phyloP scores from a whole-genome alignment of 1,140 invertebrate genomes.

The Leptinotarsa defecta region DNA sequence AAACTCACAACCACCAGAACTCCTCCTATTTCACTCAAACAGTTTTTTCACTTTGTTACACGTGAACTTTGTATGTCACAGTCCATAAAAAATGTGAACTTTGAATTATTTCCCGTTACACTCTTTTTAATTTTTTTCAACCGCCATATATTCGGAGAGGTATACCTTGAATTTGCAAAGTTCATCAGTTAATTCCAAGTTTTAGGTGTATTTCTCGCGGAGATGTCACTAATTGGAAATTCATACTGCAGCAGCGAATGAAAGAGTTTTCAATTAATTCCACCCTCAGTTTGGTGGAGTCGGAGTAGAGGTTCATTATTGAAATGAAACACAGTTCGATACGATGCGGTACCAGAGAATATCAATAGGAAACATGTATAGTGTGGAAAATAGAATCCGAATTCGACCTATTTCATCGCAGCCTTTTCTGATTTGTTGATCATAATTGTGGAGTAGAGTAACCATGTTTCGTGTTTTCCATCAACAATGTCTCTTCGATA shows the following conservation, averaged over 20 bases:
- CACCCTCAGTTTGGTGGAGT: background rate
- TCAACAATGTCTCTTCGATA: too few species aligned
- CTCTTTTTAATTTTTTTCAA: background rate
- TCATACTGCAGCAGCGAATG: background rate
- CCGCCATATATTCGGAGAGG: background rate
- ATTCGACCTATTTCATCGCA: too few species aligned
- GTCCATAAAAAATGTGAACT: too few species aligned
- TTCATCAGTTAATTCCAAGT: background rate
- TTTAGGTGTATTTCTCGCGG: background rate
- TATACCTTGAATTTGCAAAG: background rate
- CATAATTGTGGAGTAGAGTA: too few species aligned
- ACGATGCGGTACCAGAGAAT: background rate
- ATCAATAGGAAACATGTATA: background rate
- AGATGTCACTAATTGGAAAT: background rate
- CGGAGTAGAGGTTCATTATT: background rate
- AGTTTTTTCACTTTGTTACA: too few species aligned
- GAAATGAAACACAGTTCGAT: background rate
- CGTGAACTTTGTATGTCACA: too few species aligned
- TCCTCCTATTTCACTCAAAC: too few species aligned
- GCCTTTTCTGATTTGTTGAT: too few species aligned
- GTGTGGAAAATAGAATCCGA: too few species aligned
- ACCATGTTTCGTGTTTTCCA: too few species aligned
- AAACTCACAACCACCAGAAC: too few species aligned
- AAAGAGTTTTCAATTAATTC: conserved; percentile 4
- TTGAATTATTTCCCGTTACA: background rate